A percentile compares a stretch with the other conserved stretches of the same genome.
These are phyloP conservation scores for Actenoides lindsayi DNA, from an alignment of 2,113 vertebrate genomes.

Conservation along the genomic window DNA sequence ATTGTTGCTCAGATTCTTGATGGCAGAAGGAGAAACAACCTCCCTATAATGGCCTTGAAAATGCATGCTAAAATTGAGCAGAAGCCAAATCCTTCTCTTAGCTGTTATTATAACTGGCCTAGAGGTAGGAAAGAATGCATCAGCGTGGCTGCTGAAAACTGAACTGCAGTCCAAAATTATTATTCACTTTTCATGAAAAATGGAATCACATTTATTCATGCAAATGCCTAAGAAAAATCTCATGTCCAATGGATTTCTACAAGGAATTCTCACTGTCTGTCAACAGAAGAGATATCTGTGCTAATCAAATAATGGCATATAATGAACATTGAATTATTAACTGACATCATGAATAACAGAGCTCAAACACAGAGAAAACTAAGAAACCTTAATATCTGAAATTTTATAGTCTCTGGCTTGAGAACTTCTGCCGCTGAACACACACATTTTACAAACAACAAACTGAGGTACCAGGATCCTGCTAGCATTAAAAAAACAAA, in stretches of 20 bases:
- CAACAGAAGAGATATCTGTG: background rate
- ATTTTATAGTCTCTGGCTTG: background rate
- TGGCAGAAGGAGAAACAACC: background rate
- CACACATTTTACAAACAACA: background rate
- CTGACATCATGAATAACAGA: background rate
- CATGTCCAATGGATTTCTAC: background rate
- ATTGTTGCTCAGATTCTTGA: constrained; percentile 1
- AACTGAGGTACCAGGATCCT: background rate
- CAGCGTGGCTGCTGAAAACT: background rate
- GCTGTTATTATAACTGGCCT: background rate
- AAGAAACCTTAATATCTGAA: background rate
- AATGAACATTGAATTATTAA: background rate
- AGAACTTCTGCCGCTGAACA: background rate
- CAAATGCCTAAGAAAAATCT: background rate
- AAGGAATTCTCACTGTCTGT: background rate
- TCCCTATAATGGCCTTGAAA: background rate
- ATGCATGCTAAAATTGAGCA: background rate
- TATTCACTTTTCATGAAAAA: background rate
- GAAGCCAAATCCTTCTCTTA: background rate
- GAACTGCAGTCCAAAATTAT: background rate
- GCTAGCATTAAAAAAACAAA: background rate
- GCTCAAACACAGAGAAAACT: background rate
- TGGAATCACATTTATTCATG: background rate
- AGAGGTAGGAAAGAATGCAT: background rate
- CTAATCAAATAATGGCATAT: background rate